A percentile compares a stretch with the other conserved stretches of the same genome.
phyloP scores from a whole-genome alignment of 2,797 vertebrate species.

The Knipowitschia caucasica region DNA sequence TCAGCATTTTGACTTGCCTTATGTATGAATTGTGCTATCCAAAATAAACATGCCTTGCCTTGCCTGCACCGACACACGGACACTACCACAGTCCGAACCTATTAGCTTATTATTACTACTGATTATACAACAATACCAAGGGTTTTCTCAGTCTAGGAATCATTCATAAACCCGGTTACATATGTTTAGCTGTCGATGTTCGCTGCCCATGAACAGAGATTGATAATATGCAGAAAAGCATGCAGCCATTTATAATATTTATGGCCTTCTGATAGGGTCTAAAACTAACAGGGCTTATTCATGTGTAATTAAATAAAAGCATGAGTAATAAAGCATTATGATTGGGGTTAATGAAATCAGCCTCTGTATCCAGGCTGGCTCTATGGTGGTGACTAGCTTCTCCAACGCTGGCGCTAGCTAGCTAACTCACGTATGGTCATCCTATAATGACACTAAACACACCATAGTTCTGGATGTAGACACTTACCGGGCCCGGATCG shows the following conservation, averaged over 20 bases:
- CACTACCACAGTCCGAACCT: background rate
- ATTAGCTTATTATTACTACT: too few species aligned
- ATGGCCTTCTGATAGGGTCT: too few species aligned
- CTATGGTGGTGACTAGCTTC: constrained; percentile 36
- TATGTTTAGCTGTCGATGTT: background rate
- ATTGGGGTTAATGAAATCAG: background rate
- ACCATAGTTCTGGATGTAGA: constrained; percentile 8
- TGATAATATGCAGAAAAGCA: background rate
- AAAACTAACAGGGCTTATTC: background rate
- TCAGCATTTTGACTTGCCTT: too few species aligned
- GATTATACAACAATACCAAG: background rate
- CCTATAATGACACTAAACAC: constrained; percentile 24
- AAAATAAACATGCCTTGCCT: too few species aligned
- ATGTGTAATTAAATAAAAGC: background rate
- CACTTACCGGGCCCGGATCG: constrained; percentile 51
- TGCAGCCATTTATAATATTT: background rate
- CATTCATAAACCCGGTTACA: background rate
- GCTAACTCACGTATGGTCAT: constrained; percentile 49
- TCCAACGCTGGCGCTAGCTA: constrained; percentile 53
- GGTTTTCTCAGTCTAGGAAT: background rate
- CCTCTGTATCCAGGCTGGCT: background rate
- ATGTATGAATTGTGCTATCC: too few species aligned
- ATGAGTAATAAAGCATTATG: background rate
- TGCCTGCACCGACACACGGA: too few species aligned
- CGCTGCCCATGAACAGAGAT: background rate